These are phyloP conservation scores for Leptinotarsa texana DNA, from an alignment of 1,140 invertebrate genomes.

Conservation along the genomic window DNA sequence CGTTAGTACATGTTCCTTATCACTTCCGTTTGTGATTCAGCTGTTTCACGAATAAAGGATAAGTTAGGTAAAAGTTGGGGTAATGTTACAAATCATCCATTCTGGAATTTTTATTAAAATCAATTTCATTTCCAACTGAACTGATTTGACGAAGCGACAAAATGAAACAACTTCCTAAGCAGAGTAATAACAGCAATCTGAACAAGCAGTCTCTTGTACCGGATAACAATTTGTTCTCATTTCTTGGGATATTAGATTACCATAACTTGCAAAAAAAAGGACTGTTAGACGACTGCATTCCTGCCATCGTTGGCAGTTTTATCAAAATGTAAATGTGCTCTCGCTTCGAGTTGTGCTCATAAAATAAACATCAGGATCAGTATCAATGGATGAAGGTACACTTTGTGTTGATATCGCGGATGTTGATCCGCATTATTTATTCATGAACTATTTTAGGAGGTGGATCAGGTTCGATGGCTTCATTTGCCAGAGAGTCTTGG, in stretches of 20 bases:
- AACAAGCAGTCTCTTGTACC: background rate
- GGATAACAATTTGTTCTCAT: slow-evolving; percentile 8
- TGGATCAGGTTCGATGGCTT: background rate
- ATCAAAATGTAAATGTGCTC: slow-evolving; percentile 3
- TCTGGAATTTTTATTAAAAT: no score
- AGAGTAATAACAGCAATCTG: background rate
- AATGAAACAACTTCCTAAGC: background rate
- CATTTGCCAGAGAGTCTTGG: no score
- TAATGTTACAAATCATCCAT: no score
- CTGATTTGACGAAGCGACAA: background rate
- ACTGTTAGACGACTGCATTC: background rate
- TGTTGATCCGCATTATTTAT: background rate
- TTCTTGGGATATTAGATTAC: background rate
- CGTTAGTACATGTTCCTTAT: no score
- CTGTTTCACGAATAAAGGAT: no score
- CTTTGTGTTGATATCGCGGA: slow-evolving; percentile 2
- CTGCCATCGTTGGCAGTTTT: background rate
- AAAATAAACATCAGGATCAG: slow-evolving; percentile 1
- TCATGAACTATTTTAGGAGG: background rate
- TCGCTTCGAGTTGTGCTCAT: slow-evolving; percentile 7
- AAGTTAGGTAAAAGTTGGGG: no score
- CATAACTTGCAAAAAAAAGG: background rate
- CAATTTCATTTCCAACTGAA: no score
- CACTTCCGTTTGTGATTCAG: no score
- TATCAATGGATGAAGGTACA: background rate